Evolutionary conservation across 2,797 vertebrate species (phyloP), one percentile per base, ranked within the genome.

Genomic region (Falco cherrug): DNA sequence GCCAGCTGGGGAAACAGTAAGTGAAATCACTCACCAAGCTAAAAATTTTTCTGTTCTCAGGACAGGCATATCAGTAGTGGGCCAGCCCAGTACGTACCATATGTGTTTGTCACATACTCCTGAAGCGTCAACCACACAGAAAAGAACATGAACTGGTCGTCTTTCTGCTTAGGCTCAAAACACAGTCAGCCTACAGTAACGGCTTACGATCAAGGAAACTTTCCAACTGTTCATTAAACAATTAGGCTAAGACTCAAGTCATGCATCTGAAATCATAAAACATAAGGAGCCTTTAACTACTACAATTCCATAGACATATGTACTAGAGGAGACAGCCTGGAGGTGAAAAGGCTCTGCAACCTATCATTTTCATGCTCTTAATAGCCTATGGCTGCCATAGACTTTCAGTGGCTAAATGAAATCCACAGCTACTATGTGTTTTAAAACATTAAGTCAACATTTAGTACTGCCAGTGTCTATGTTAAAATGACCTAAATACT

Each of bases 141-240:
- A 41, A 93, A 92, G 81, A 87, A 91, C 4, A 33, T 1, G 19
- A 89, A 90, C 53, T 26, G 45, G 75, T 74, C 81, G 75, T 74
- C 86, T 92, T 94, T 94, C 95, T 95, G 86, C 81, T 93, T 77
- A 85, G 45, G 87, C 60, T 92, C 86, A 90, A 84, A 92, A 90
- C 5, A 6, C 51, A 81, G 77, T 83, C 87, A 87, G 69, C 61
- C 95, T 89, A 83, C 67, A 93, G 70, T 69, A 81, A 92, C 65
- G 53, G 53, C 78, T 94, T 89, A 73, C 95, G 93, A 96, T 82
- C 80, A 95, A 95, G 88, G 93, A 95, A 93, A 94, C 59, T 93
- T 94, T 91, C 87, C 74, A 95, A 69, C 51, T 93, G 48, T 90
- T 95, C 93, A 87, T 92, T 95, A 95, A 94, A 87, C 80, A 87